These are phyloP conservation scores for Montipora capitata DNA, from an alignment of 92 coral and sea anemone species.

Conservation along the genomic window DNA sequence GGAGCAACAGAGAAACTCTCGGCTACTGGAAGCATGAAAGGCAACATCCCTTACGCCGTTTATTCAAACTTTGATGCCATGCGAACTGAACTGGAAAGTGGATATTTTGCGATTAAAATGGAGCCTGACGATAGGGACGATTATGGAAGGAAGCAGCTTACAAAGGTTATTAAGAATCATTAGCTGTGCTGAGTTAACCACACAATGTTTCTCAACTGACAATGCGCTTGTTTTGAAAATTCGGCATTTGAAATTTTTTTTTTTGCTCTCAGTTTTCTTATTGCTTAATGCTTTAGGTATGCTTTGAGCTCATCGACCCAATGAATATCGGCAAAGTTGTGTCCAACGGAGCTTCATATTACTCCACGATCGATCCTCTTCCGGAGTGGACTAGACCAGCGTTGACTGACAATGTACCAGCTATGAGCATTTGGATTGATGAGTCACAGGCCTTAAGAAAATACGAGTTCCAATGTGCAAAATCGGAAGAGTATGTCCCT, in stretches of 20 bases:
- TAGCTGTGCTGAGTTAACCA: no score
- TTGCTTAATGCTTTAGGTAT: slow-evolving; percentile 63
- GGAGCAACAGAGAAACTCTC: slow-evolving; percentile 84
- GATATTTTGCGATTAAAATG: slow-evolving; percentile 88
- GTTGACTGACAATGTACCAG: slow-evolving; percentile 86
- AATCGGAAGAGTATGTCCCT: slow-evolving; percentile 84
- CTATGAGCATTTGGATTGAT: slow-evolving; percentile 86
- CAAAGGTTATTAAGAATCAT: slow-evolving; percentile 56
- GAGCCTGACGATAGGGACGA: slow-evolving; percentile 82
- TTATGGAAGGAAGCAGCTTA: slow-evolving; percentile 71
- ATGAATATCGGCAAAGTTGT: slow-evolving; percentile 79
- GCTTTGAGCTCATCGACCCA: slow-evolving; percentile 91
- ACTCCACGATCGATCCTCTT: slow-evolving; percentile 69
- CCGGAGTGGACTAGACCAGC: slow-evolving; percentile 87
- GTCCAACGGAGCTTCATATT: slow-evolving; percentile 80
- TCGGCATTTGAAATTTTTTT: not conserved
- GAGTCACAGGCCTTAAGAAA: slow-evolving; percentile 66
- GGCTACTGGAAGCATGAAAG: slow-evolving; percentile 72
- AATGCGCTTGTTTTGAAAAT: not conserved
- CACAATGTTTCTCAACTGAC: no score
- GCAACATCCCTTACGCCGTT: slow-evolving; percentile 72
- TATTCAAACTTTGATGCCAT: slow-evolving; percentile 81
- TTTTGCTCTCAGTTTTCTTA: not conserved
- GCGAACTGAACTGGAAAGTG: slow-evolving; percentile 76
- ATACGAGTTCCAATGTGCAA: slow-evolving; percentile 88